Evolutionary conservation across 2,888 invertebrate species (phyloP), one percentile per base, ranked within the genome.

Genomic region (Terebella lapidaria): DNA sequence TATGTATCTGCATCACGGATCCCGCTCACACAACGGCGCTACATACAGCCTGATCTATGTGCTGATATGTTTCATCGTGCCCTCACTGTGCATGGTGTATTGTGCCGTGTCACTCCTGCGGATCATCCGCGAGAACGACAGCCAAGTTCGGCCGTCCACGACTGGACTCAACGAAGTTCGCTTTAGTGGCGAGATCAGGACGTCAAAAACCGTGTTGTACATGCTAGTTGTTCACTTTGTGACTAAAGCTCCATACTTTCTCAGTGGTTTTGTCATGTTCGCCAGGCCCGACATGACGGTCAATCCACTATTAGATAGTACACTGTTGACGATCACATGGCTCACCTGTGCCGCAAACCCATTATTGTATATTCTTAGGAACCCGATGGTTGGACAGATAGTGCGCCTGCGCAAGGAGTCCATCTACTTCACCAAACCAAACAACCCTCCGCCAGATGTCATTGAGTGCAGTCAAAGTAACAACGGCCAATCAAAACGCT

Each of bases 101-200:
- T 60, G 51, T 22, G 27, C 51, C 35, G 10, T 51, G n/a, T 4
- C 51, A 10, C 30, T 60, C 5, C 18, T 24, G 25, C 29, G 24
- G 35, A 42, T 49, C 15, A 28, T 56, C 18, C 57, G 54, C 22
- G 20, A 49, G 22, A 51, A 26, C 51, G 27, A 52, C 56, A 10
- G 25, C n/a, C 56, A 57, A 27, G 27, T 52, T 22, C 49, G 60
- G 2, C 60, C 60, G 15, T 22, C 56, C 3, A 20, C 56, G 24
- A 35, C 49, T n/a, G 35, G 20, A 29, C n/a, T 42, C 35, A 57
- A 1, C 10, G 35, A 56, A 22, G 35, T 60, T n/a, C 56, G 56
- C 18, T 60, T 60, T 42, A 30, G 24, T 27, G 60, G 60, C 35
- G 60, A 60, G 35, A 56, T 60, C 15, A 22, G 56, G n/a, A 60